A percentile compares a stretch with the other conserved stretches of the same genome.
phyloP scores from a whole-genome alignment of 53 echinoderm and acorn worm genomes.

The Henricia sp. region DNA sequence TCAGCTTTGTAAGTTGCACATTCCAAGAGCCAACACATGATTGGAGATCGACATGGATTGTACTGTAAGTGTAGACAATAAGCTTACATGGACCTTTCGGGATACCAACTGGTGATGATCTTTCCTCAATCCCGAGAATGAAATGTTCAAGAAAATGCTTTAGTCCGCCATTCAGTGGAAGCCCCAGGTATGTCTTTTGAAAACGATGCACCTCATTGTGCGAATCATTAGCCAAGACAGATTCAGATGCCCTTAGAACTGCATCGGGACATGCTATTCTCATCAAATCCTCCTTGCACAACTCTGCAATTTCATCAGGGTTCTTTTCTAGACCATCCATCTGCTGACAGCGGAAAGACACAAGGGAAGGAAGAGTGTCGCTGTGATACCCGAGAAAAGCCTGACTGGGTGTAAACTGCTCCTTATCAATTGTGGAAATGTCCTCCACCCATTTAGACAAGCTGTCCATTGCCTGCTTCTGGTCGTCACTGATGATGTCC shows the following conservation, averaged over 20 bases:
- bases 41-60: constrained; percentile 36
- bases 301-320: constrained; percentile 17
- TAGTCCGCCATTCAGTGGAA: constrained; percentile 48
- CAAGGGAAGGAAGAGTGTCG: constrained; percentile 57
- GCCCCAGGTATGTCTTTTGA: constrained; percentile 19
- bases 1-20: constrained; percentile 43
- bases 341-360: constrained; percentile 43
- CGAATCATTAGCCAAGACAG: not conserved
- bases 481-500: constrained; percentile 28
- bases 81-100: not conserved
- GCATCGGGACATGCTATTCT: constrained; percentile 56
- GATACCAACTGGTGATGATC: not conserved
- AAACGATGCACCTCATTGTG: constrained; percentile 9
- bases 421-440: constrained; percentile 11
- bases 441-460: constrained; percentile 39
- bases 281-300: constrained; percentile 44
- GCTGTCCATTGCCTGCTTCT: constrained; percentile 1
- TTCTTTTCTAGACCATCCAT: not conserved
- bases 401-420: constrained; percentile 29
- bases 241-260: constrained; percentile 38
- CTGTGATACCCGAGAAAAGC: constrained; percentile 44
- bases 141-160: constrained; percentile 20
- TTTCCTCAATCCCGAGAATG: not conserved
- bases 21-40: constrained; percentile 2
- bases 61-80: constrained; percentile 57